Evolutionary conservation across 1,140 invertebrate genomes (phyloP).

Genomic region (Mactra quadrangularis): DNA sequence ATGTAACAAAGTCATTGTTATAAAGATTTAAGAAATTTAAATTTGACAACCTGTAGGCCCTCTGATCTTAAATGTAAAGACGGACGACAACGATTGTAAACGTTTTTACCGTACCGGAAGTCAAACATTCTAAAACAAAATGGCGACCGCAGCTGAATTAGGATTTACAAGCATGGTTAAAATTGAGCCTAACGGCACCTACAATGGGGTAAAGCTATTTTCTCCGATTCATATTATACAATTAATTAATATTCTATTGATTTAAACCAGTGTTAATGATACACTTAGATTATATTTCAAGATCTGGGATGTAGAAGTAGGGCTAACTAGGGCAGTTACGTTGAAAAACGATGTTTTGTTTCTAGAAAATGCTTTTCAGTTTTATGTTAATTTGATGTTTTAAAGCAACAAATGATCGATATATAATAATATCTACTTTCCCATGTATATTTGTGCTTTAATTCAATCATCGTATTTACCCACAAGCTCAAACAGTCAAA

Average conservation of each 20-base stretch:
- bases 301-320: background rate
- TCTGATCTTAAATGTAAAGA: no score
- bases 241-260: no score
- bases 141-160: conserved; percentile 16
- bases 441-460: no score
- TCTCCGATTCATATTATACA: background rate
- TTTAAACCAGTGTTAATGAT: background rate
- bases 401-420: no score
- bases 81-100: no score
- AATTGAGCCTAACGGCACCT: conserved; percentile 16
- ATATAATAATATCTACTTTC: no score
- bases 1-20: no score
- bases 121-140: background rate
- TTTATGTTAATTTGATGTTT: background rate
- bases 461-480: no score
- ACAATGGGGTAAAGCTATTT: conserved; percentile 4
- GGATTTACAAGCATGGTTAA: conserved; percentile 17
- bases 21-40: no score
- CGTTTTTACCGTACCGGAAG: no score
- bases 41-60: no score
- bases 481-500: no score
- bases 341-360: background rate
- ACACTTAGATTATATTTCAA: background rate
- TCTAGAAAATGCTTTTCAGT: background rate
- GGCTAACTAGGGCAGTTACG: background rate